Percentiles rank a stretch among this genome's conserved stretches.
Conservation (phyloP, 1,140 invertebrate genomes). For the Heliconius himera region DNA sequence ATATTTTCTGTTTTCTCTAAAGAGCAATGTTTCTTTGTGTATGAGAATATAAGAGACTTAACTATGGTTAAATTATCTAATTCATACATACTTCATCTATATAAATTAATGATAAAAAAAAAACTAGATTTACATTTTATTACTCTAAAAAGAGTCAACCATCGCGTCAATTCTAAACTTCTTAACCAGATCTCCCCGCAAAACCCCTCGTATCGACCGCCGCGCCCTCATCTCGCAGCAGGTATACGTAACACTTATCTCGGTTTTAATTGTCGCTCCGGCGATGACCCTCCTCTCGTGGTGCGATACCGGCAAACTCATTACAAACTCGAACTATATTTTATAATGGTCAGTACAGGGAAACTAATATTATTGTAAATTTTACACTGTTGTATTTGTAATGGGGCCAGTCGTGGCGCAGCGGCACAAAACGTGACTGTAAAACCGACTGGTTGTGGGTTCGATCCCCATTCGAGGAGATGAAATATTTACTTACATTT, state of each 20-base stretch:
- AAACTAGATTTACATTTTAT: not conserved
- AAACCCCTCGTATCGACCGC: conserved; percentile 69
- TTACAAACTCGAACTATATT: conserved; percentile 19
- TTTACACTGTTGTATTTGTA: not conserved
- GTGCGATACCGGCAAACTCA: conserved; percentile 23
- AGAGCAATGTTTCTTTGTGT: too few relatives aligned
- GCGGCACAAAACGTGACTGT: too few relatives aligned
- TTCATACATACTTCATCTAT: not conserved
- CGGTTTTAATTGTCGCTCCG: conserved; percentile 76
- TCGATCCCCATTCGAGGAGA: too few relatives aligned
- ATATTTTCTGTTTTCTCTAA: too few relatives aligned
- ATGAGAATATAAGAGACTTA: too few relatives aligned
- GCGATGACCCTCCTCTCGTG: conserved; percentile 23
- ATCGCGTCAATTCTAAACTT: conserved; percentile 48
- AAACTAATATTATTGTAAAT: not conserved
- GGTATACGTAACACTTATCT: conserved; percentile 78
- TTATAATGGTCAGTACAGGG: not conserved
- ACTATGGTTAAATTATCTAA: not conserved
- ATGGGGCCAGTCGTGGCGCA: too few relatives aligned
- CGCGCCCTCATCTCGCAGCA: conserved; percentile 75
- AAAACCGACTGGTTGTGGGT: too few relatives aligned
- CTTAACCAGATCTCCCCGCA: conserved; percentile 62
- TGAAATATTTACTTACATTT: too few relatives aligned
- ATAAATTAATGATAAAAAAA: not conserved
- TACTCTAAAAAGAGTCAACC: conserved; percentile 12